Percentiles rank a stretch among this genome's conserved stretches.
Conservation (phyloP, 2,888 invertebrate species). For the Frankliniella intonsa region DNA sequence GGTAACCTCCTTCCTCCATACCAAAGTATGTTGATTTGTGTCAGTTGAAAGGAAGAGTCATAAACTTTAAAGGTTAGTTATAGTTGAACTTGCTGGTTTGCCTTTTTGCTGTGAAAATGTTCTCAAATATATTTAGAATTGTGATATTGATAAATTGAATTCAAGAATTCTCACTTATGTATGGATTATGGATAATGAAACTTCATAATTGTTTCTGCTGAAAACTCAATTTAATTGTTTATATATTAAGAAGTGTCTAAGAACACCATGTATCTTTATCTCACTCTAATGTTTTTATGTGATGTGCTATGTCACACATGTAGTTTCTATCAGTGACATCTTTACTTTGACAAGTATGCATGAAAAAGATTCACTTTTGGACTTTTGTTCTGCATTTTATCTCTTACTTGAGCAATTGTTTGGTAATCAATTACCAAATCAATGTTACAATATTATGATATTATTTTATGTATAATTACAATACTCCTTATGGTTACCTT, state of each 20-base stretch:
- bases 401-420: neutral
- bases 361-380: neutral
- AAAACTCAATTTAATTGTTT: neutral
- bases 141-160: neutral
- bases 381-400: neutral
- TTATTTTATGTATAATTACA: neutral
- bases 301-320: too few relatives aligned
- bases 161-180: neutral
- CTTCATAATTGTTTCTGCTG: neutral
- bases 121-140: neutral
- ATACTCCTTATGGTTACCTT: neutral
- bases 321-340: neutral
- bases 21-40: neutral
- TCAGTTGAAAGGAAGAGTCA: neutral
- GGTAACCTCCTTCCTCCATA: neutral
- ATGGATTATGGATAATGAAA: neutral
- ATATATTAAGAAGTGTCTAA: neutral
- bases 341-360: neutral
- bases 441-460: neutral
- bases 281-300: too few relatives aligned
- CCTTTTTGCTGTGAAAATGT: neutral
- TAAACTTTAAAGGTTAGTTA: neutral
- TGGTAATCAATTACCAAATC: neutral
- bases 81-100: neutral
- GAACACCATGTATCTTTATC: too few relatives aligned